These are phyloP conservation scores for Aethina tumida DNA, from an alignment of 1,140 invertebrate genomes.

Conservation along the genomic window DNA sequence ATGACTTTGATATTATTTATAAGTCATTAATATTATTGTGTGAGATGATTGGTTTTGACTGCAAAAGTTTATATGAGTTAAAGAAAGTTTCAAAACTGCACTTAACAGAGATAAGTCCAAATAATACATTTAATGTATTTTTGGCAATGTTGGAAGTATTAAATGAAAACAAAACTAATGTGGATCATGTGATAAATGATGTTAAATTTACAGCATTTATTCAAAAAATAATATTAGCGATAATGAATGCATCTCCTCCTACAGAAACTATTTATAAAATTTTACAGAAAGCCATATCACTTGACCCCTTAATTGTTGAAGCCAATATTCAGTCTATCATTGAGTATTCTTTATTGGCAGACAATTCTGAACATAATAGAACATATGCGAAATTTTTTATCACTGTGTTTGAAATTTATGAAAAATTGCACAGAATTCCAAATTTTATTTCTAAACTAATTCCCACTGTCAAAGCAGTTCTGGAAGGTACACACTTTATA, in stretches of 20 bases:
- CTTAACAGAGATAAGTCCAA: slow-evolving; percentile 7
- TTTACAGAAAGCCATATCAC: slow-evolving; percentile 19
- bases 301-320: slow-evolving; percentile 26
- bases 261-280: slow-evolving; percentile 21
- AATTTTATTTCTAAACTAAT: slow-evolving; percentile 31
- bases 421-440: slow-evolving; percentile 29
- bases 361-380: slow-evolving; percentile 13
- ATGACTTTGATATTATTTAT: slow-evolving; percentile 17
- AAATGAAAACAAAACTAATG: slow-evolving; percentile 12
- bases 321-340: slow-evolving; percentile 17
- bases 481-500: slow-evolving; percentile 9
- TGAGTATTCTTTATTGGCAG: slow-evolving; percentile 17
- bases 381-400: slow-evolving; percentile 19
- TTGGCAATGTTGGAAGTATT: slow-evolving; percentile 20
- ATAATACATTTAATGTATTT: slow-evolving; percentile 15
- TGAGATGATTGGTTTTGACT: slow-evolving; percentile 23
- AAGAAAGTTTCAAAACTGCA: slow-evolving; percentile 6
- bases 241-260: slow-evolving; percentile 15
- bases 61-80: slow-evolving; percentile 14
- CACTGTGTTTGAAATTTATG: slow-evolving; percentile 26
- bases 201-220: slow-evolving; percentile 23
- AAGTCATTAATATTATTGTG: slow-evolving; percentile 24
- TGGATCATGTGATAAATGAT: slow-evolving; percentile 13
- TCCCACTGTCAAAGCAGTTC: slow-evolving; percentile 9
- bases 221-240: slow-evolving; percentile 19